A percentile compares a stretch with the other conserved stretches of the same genome.
Conservation (phyloP, 2,888 invertebrate species). For the Clunio marinus region DNA sequence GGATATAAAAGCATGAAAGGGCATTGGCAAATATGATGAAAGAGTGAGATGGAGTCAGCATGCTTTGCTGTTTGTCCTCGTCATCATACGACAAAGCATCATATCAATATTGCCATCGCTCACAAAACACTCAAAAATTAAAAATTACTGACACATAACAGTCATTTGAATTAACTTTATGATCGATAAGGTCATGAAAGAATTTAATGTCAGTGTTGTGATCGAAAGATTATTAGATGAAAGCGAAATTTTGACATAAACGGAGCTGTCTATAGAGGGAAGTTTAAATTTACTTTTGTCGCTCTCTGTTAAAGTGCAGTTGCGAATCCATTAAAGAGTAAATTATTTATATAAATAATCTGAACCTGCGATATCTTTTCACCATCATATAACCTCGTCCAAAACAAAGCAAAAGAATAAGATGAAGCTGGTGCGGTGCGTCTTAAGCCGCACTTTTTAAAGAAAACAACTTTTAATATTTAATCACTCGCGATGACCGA, state of each 20-base stretch:
- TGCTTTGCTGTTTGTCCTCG: background rate
- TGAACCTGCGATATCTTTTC: background rate
- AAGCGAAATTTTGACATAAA: background rate
- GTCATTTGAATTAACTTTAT: background rate
- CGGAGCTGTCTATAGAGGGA: too few relatives aligned
- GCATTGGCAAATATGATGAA: background rate
- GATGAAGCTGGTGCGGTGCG: too few relatives aligned
- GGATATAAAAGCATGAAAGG: too few relatives aligned
- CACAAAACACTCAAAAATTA: background rate
- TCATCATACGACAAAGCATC: too few relatives aligned
- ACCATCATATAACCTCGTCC: background rate
- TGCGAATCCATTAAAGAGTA: too few relatives aligned
- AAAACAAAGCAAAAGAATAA: background rate
- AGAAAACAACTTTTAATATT: background rate
- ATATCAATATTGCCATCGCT: background rate
- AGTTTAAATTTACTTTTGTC: background rate
- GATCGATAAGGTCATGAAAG: background rate
- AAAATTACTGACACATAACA: background rate
- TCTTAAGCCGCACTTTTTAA: background rate
- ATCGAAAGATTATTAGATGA: background rate
- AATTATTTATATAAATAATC: too few relatives aligned
- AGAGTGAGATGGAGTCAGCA: background rate
- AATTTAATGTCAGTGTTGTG: background rate
- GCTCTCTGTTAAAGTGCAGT: background rate
- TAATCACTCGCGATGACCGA: conserved; percentile 2